Conservation (phyloP, 2,888 invertebrate genomes). For the Tetragonisca angustula region DNA sequence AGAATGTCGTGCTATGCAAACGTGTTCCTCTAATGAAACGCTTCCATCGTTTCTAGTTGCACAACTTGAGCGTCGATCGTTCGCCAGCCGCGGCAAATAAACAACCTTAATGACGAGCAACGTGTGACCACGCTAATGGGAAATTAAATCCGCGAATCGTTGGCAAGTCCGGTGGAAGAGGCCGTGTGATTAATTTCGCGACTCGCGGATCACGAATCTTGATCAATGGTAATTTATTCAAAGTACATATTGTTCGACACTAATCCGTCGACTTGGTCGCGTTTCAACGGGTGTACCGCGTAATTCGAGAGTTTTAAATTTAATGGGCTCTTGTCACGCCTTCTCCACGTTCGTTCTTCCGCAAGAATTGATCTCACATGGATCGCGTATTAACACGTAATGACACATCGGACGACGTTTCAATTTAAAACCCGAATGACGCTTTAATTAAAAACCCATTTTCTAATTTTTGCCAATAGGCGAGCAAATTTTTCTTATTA, state of each 20-base stretch:
- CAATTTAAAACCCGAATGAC: neutral
- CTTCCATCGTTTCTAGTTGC: neutral
- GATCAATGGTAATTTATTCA: constrained; percentile 30
- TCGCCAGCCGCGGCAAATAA: constrained; percentile 22
- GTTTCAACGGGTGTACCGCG: neutral
- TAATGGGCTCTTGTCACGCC: neutral
- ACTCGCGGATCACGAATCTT: constrained; percentile 4
- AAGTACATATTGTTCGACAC: constrained; percentile 16
- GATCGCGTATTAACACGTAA: neutral
- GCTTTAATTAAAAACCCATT: neutral
- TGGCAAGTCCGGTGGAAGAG: constrained; percentile 4
- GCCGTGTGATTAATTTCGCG: constrained; percentile 25
- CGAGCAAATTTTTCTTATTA: no score
- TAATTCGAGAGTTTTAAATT: neutral
- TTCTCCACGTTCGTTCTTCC: neutral
- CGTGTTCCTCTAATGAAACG: constrained; percentile 3
- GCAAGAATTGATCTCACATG: neutral
- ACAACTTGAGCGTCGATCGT: neutral
- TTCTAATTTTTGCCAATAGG: no score
- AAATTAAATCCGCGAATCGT: constrained; percentile 33
- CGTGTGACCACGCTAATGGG: constrained; percentile 24
- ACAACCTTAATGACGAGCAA: constrained; percentile 35
- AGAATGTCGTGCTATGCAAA: constrained; percentile 6
- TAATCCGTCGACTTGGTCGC: constrained; percentile 1
- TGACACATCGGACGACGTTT: neutral